Conservation (phyloP, 2,797 vertebrate species). For the Capromys pilorides region DNA sequence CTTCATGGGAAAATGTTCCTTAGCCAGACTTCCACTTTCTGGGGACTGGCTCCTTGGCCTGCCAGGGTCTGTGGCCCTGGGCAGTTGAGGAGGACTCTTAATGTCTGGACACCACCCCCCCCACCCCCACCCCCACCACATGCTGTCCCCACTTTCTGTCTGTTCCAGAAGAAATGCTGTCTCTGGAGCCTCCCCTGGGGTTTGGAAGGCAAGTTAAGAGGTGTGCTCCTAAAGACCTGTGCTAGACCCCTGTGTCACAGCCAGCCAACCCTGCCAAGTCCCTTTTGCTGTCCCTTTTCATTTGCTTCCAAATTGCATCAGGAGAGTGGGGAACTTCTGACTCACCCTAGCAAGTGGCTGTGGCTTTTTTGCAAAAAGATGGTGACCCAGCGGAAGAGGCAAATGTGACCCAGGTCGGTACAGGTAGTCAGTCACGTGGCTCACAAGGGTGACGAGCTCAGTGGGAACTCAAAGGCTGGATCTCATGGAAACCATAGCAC, state of each 20-base stretch:
- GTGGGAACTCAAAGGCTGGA: slow-evolving; percentile 68
- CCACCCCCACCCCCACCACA: too few relatives aligned
- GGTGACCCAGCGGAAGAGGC: background rate
- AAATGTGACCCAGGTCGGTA: slow-evolving; percentile 37
- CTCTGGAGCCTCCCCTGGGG: background rate
- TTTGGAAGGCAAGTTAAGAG: background rate
- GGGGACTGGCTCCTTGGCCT: background rate
- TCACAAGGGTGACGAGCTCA: slow-evolving; percentile 45
- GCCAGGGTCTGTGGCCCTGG: background rate
- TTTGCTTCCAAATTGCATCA: slow-evolving; percentile 3
- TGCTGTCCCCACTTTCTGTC: background rate
- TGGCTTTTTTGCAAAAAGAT: slow-evolving; percentile 36
- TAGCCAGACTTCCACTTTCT: background rate
- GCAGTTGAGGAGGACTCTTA: background rate
- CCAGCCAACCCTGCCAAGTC: slow-evolving; percentile 2
- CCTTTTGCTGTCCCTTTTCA: slow-evolving; percentile 39
- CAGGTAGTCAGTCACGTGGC: slow-evolving; percentile 61
- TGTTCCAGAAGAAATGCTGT: background rate
- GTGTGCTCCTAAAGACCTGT: background rate
- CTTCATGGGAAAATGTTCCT: background rate
- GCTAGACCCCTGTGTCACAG: slow-evolving; percentile 17
- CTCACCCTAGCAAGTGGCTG: slow-evolving; percentile 61
- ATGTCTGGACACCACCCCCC: too few relatives aligned
- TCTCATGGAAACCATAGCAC: slow-evolving; percentile 66
- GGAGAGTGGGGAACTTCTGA: slow-evolving; percentile 61